phyloP scores from a whole-genome alignment of 2,797 vertebrate genomes.

The Bovichtus diacanthus region DNA sequence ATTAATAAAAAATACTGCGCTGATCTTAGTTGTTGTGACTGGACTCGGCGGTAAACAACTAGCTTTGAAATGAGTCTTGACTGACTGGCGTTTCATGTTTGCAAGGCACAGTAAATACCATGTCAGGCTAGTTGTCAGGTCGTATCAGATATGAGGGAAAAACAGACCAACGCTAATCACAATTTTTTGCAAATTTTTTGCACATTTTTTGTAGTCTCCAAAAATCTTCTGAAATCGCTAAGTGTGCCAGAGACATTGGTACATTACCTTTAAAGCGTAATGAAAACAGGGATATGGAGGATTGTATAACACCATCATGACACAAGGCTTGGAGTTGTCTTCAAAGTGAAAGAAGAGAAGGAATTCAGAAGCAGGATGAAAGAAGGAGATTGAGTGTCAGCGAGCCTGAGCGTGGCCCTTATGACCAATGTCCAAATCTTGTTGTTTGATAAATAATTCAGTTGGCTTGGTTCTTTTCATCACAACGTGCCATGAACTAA shows the following conservation, averaged over 20 bases:
- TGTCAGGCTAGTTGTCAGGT: constrained; percentile 11
- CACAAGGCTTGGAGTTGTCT: constrained; percentile 3
- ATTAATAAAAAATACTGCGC: constrained; percentile 27
- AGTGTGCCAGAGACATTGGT: neutral
- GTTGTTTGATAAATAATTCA: constrained; percentile 49
- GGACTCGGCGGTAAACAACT: constrained; percentile 41
- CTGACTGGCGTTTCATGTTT: constrained; percentile 49
- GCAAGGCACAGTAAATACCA: constrained; percentile 17
- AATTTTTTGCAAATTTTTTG: neutral
- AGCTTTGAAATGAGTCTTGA: constrained; percentile 38
- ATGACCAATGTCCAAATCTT: constrained; percentile 33
- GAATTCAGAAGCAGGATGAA: constrained; percentile 20
- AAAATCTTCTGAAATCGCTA: too few species aligned
- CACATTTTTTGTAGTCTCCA: neutral
- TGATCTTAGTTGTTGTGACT: constrained; percentile 29
- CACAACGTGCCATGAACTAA: neutral
- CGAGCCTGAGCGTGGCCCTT: neutral
- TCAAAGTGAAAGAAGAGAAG: constrained; percentile 34
- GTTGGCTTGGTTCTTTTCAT: constrained; percentile 17
- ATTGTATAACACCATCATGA: neutral
- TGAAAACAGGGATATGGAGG: neutral
- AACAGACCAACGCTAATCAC: neutral
- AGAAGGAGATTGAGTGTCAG: constrained; percentile 3
- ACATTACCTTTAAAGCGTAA: neutral
- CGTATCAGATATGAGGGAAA: constrained; percentile 14